Conservation (phyloP, 2,797 vertebrate species). For the Pampus argenteus region DNA sequence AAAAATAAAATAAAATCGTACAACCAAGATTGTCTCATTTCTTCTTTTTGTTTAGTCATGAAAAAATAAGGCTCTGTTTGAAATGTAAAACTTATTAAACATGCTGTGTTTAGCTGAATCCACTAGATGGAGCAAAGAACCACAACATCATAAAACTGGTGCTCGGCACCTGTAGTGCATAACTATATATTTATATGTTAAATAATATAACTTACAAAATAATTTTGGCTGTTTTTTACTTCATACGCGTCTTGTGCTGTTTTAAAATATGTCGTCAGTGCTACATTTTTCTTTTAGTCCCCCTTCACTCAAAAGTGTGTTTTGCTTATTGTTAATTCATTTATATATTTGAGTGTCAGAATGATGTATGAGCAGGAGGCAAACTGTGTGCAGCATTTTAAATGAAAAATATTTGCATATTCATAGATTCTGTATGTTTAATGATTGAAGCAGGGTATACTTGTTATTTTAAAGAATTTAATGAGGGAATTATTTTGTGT, state of each 20-base stretch:
- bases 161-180: no score
- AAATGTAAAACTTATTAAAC: background rate
- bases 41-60: background rate
- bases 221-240: background rate
- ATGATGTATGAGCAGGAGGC: background rate
- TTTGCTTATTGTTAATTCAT: no score
- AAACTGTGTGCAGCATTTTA: background rate
- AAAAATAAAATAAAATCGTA: conserved; percentile 83
- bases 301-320: no score
- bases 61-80: background rate
- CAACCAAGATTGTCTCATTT: conserved; percentile 37
- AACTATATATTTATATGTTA: no score
- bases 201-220: no score
- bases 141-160: conserved; percentile 11
- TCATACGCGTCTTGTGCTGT: background rate
- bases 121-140: conserved; percentile 65
- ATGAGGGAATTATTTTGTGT: no score
- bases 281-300: no score
- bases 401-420: background rate
- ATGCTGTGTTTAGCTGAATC: background rate
- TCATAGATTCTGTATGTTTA: background rate
- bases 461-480: background rate
- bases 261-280: no score
- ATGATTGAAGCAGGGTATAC: background rate
- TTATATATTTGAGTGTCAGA: no score